A percentile compares a stretch with the other conserved stretches of the same genome.
phyloP scores from a whole-genome alignment of 1,140 invertebrate genomes.

The Diprion similis region DNA sequence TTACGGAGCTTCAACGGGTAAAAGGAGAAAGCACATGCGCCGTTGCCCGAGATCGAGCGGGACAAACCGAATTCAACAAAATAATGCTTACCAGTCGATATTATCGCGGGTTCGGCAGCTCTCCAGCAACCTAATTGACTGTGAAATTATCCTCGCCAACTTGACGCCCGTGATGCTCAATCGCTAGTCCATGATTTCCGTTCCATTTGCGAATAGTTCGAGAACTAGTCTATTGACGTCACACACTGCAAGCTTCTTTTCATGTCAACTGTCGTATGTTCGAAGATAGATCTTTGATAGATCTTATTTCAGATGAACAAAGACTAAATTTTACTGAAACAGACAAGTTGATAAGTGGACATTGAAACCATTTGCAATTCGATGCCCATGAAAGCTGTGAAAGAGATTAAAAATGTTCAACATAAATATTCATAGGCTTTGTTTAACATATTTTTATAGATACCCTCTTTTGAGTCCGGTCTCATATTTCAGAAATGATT shows the following conservation, averaged over 20 bases:
- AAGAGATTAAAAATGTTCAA: conserved; percentile 59
- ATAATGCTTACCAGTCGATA: conserved; percentile 60
- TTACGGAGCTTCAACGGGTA: conserved; percentile 41
- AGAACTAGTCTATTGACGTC: no score
- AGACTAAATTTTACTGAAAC: no score
- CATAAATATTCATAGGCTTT: conserved; percentile 53
- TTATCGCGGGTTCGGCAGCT: conserved; percentile 52
- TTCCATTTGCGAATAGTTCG: no score
- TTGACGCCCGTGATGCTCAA: neutral
- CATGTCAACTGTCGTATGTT: no score
- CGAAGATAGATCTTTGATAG: no score
- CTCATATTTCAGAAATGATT: conserved; percentile 35
- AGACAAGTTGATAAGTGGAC: no score
- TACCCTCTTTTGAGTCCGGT: conserved; percentile 17
- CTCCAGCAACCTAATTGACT: conserved; percentile 54
- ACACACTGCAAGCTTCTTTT: no score
- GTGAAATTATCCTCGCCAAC: conserved; percentile 51
- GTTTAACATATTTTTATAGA: conserved; percentile 59
- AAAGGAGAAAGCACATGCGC: conserved; percentile 25
- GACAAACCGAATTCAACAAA: conserved; percentile 55
- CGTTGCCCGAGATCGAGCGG: neutral
- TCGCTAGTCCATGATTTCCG: neutral
- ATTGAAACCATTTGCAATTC: no score
- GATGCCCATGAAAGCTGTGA: conserved; percentile 53
- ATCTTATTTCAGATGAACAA: no score